Base-by-base conservation (phyloP, 2,888 invertebrate genomes). In the Agrotis exclamationis region DNA sequence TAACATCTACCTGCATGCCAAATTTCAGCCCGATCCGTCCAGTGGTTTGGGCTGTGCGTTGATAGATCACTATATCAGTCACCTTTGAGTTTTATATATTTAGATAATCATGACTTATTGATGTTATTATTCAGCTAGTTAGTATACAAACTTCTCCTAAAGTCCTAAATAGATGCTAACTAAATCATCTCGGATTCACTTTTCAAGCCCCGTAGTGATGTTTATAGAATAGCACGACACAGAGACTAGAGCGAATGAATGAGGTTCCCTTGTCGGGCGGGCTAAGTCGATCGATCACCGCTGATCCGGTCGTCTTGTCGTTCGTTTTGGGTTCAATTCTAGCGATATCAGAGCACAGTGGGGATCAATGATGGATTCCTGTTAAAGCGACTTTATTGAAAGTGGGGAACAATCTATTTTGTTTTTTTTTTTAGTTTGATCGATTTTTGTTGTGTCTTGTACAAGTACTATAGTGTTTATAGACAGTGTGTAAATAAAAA, bases 311-410 rank as follows among this genome's bases (percentile, higher is more conserved):
- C 64, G 63, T 83, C 83, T 79, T 67, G 56, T 47, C 79, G 83
- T 83, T 80, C 74, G 83, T 80, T 83, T 80, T 83, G 66, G 79
- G 83, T 79, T 80, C 58, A 83, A 70, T 83, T 83, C 83, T 74
- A 59, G 64, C 47, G 79, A 70, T 79, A 72, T 63, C 68, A 56
- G 56, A 3, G 33, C 33, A 67, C n/a, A 53, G n/a, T 39, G 45
- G 60, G 57, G 56, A 72, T 80, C 79, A 70, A 70, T 79, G 64
- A 79, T 70, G 64, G 83, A 74, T 70, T 76, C 70, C 47, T 58
- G 28, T 51, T 71, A 71, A 24, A 79, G 71, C 67, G 67, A 68
- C 54, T 57, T 60, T 60, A 71, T 78, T 62, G 70, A 82, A 67
- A 62, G 53, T 77, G 20, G 28, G 3, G 51, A 44, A 28, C 13